Evolutionary conservation across 1,140 invertebrate species (phyloP).

Genomic region (Zeugodacus cucurbitae): DNA sequence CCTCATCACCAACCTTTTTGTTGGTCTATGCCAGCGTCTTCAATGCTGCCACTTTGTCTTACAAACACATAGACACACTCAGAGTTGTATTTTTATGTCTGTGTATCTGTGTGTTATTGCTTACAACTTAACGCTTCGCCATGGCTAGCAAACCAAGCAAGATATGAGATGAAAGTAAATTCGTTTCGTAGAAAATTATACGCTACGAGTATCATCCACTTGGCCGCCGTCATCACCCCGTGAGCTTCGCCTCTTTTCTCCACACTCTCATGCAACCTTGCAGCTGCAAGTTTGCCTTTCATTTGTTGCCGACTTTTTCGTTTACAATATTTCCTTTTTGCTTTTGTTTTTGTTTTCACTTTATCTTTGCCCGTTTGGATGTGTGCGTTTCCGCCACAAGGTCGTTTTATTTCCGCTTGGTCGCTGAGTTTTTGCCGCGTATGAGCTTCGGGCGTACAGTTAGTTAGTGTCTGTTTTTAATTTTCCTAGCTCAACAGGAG

Average conservation of each 20-base stretch:
- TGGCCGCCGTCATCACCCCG: background rate
- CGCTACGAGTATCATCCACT: background rate
- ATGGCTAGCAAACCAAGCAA: background rate
- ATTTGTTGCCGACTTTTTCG: background rate
- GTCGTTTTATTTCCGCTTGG: conserved; percentile 22
- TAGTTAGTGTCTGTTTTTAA: conserved; percentile 1
- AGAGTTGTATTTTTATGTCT: background rate
- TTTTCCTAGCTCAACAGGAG: conserved; percentile 5
- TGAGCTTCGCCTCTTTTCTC: background rate
- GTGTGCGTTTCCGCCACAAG: conserved; percentile 6
- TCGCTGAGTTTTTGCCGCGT: background rate
- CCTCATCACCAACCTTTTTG: background rate
- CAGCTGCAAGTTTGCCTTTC: background rate
- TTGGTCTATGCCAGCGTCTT: background rate
- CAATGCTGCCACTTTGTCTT: background rate
- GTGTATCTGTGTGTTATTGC: background rate
- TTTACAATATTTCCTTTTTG: background rate
- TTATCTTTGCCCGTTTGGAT: background rate
- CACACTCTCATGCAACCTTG: background rate
- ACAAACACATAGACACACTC: background rate
- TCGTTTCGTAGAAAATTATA: background rate
- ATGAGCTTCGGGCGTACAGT: background rate
- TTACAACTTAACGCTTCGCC: background rate
- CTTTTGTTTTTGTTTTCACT: background rate
- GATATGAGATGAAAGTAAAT: background rate